Evolutionary conservation across 2,113 vertebrate genomes (phyloP).

Genomic region (Brachyistius frenatus): DNA sequence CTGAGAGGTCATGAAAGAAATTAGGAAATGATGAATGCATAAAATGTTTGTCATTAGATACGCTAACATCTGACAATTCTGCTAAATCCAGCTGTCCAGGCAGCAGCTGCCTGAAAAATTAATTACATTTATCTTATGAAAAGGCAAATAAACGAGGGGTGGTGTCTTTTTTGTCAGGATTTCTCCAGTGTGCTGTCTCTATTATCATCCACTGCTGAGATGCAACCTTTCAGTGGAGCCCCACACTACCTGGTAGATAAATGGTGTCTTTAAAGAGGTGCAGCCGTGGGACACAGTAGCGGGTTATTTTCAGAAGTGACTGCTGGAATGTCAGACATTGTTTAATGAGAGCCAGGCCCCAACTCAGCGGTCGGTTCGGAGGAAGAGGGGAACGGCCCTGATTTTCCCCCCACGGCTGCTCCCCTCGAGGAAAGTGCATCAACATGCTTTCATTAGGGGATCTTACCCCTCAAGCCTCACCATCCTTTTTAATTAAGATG

Average conservation of each 20-base stretch:
- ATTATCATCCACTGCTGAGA: slow-evolving; percentile 13
- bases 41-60: neutral
- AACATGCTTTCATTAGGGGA: slow-evolving; percentile 74
- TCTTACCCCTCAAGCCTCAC: slow-evolving; percentile 40
- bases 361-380: slow-evolving; percentile 47
- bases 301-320: slow-evolving; percentile 62
- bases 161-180: slow-evolving; percentile 5
- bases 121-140: slow-evolving; percentile 52
- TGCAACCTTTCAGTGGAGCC: slow-evolving; percentile 5
- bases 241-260: slow-evolving; percentile 14
- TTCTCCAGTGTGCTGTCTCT: neutral
- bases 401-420: neutral
- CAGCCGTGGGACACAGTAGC: slow-evolving; percentile 21
- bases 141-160: slow-evolving; percentile 5
- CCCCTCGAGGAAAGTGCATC: slow-evolving; percentile 58
- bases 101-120: slow-evolving; percentile 33
- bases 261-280: slow-evolving; percentile 35
- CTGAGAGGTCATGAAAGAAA: slow-evolving; percentile 1
- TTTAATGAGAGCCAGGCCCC: slow-evolving; percentile 69
- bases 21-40: slow-evolving; percentile 11
- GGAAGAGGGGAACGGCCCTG: neutral
- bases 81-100: slow-evolving; percentile 1
- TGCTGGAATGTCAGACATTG: slow-evolving; percentile 69
- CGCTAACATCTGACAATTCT: slow-evolving; percentile 5
- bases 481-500: slow-evolving; percentile 68